phyloP scores from a whole-genome alignment of 2,797 vertebrate species.

The Onychomys leucogaster region DNA sequence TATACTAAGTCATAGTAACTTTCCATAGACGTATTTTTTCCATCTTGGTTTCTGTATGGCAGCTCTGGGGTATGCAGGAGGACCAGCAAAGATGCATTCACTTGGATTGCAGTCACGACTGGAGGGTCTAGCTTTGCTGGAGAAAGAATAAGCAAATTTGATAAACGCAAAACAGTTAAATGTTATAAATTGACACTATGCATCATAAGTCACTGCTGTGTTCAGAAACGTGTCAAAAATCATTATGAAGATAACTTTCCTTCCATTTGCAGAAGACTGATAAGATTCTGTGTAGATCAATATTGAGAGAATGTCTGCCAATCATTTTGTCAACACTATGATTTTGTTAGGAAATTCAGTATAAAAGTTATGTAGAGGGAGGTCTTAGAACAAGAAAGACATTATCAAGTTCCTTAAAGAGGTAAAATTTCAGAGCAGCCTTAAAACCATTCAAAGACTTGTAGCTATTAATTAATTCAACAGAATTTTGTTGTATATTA shows the following conservation, averaged over 20 bases:
- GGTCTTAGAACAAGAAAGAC: not conserved
- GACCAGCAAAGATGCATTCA: slow-evolving; percentile 78
- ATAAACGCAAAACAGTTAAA: slow-evolving; percentile 29
- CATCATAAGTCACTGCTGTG: not conserved
- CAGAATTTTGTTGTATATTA: not conserved
- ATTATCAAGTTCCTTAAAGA: slow-evolving; percentile 18
- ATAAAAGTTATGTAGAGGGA: not conserved
- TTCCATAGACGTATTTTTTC: slow-evolving; percentile 82
- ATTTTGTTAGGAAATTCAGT: slow-evolving; percentile 23
- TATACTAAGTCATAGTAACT: slow-evolving; percentile 85
- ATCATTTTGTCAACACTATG: not conserved
- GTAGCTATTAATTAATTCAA: not conserved
- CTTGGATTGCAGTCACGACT: slow-evolving; percentile 67
- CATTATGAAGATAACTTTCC: not conserved
- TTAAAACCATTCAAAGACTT: slow-evolving; percentile 12
- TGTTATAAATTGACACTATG: not conserved
- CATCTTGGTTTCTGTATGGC: slow-evolving; percentile 80
- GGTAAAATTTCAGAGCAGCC: slow-evolving; percentile 18
- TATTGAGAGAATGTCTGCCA: not conserved
- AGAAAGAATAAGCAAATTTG: slow-evolving; percentile 67
- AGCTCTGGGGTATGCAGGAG: slow-evolving; percentile 82
- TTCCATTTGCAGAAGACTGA: not conserved
- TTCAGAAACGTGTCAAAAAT: slow-evolving; percentile 14
- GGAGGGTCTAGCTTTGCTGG: slow-evolving; percentile 86
- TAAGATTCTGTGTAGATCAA: not conserved